Evolutionary conservation across 1,140 invertebrate species (phyloP), one percentile per base, ranked within the genome.

Genomic region (Aphelinus atriplicis): DNA sequence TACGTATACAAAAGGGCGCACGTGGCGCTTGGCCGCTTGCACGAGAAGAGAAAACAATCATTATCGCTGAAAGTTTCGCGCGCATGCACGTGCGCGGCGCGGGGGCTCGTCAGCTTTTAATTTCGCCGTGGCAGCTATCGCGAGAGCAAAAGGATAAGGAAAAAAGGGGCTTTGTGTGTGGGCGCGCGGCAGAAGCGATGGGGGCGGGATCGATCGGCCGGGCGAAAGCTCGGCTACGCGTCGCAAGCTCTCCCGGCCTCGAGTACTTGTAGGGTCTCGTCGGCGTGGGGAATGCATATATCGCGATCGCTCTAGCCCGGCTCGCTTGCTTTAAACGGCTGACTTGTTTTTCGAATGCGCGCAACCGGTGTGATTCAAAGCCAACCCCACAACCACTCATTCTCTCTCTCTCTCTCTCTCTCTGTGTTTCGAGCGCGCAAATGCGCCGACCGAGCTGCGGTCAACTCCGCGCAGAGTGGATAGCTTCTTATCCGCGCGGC

Each of bases 31-130:
- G 4, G 9, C 9, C 51, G 51, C 51, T 53, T 53, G 4, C 4
- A 0, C 51, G 51, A 9, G 51, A 4, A 53, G 57, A 10, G 68
- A 70, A 73, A 66, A 73, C 71, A 26, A 26, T 26, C 63, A 73
- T 73, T 66, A 73, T 73, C 71, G 63, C 62, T 66, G 63, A 73
- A 73, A 73, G 46, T 73, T 73, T 58, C 55, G 63, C 63, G 66
- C 66, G 26, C 71, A 60, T 66, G 61, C 61, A 26, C 26, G 26
- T 26, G 26, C 26, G 26, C 26, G 26, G 26, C 26, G 26, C 26
- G 26, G 70, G 61, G 51, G 56, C 26, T 26, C 58, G n/a, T n/a
- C 51, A 57, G 70, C 61, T 71, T 71, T 71, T 71, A 64, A 71
- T 71, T 71, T 71, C 61, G 62, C 1, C 42, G 51, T 46, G 47